Base-by-base conservation (phyloP, 2,888 invertebrate genomes). In the Saturnia pavonia region DNA sequence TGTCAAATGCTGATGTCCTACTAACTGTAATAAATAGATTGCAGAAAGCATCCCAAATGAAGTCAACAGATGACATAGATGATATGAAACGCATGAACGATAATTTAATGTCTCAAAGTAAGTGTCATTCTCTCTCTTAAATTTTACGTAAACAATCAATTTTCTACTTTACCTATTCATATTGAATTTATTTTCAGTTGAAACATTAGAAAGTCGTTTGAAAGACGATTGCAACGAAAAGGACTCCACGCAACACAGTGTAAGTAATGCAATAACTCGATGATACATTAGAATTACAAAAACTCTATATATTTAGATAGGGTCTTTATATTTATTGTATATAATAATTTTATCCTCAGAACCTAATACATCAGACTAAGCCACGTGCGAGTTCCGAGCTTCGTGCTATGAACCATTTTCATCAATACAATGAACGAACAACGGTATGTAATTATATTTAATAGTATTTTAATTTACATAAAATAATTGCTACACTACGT, bases 1-100 rank as follows among this genome's bases (percentile, higher is more conserved):
- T 82, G 7, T 69, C 79, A 14, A 77, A 78, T 54, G 74, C 77
- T 11, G 79, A 85, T 1, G 72, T 86, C 14, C 68, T 85, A 11
- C 82, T 82, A 0, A 81, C 79, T 19, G 85, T 81, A 3, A 77
- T 85, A 14, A 22, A n/a, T 19, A 67, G 14, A 19, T 12, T 67
- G 3, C 8, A 43, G 25, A 43, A 14, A 16, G 45, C 45, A 43
- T 25, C 45, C 11, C 34, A 22, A 27, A 14, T 16, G 1, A 43
- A 48, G 1, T 16, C 67, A 22, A 16, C 25, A 25, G 67, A 67
- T 43, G 48, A 67, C 45, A 67, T 67, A 16, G 48, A 42, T 8
- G 48, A 48, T 45, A 16, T 67, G 25, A 43, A 48, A 22, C 45
- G 48, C 3, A 12, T 48, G 9, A 67, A 67, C 48, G 34, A 67